Conservation (phyloP, 2,797 vertebrate genomes). For the Geotrypetes seraphini region DNA sequence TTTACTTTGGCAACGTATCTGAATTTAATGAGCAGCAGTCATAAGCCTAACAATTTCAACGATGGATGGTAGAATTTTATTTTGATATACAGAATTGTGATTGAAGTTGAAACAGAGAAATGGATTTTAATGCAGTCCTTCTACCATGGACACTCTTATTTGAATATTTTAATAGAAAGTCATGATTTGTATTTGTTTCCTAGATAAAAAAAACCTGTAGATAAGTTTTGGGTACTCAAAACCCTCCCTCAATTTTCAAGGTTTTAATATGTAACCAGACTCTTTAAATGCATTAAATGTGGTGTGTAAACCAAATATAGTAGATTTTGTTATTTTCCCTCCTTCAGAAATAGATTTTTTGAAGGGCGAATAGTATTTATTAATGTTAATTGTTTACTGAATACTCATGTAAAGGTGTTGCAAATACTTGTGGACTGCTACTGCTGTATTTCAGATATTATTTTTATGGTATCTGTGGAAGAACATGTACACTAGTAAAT, state of each 20-base stretch:
- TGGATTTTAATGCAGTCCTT: conserved; percentile 34
- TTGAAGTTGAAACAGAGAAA: conserved; percentile 18
- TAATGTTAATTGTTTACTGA: conserved; percentile 40
- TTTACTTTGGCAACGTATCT: conserved; percentile 31
- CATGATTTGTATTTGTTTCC: conserved; percentile 41
- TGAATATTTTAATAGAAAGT: conserved; percentile 44
- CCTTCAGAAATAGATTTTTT: conserved; percentile 38
- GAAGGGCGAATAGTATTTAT: conserved; percentile 52
- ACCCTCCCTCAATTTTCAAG: conserved; percentile 21
- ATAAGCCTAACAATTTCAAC: conserved; percentile 25
- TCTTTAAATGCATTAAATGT: conserved; percentile 34
- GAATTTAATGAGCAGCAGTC: conserved; percentile 43
- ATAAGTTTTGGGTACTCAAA: too few relatives aligned
- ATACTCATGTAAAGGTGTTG: conserved; percentile 44
- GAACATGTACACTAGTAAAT: conserved; percentile 15
- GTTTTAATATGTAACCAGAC: conserved; percentile 31
- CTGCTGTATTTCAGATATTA: conserved; percentile 27
- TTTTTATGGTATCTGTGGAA: conserved; percentile 24
- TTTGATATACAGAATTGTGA: conserved; percentile 37
- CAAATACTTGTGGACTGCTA: conserved; percentile 40
- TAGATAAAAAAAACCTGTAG: conserved; percentile 31
- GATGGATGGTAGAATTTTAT: conserved; percentile 24
- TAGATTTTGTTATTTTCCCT: conserved; percentile 17
- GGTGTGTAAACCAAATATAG: conserved; percentile 41
- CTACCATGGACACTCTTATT: conserved; percentile 21